These are phyloP conservation scores for Drosophila borborema DNA, from an alignment of 2,888 invertebrate species.

Conservation along the genomic window DNA sequence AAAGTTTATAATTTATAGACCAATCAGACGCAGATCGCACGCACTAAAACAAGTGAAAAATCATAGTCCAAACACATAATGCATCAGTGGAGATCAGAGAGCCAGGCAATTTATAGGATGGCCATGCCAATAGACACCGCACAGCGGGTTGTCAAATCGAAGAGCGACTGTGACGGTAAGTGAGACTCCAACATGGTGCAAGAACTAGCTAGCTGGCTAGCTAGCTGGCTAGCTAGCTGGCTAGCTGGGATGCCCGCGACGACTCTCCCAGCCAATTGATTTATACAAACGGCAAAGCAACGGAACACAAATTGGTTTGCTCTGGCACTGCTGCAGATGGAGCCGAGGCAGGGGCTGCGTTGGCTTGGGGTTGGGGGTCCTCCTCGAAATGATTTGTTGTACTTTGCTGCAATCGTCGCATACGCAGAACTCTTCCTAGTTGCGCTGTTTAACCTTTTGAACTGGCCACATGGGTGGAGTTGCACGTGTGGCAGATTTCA, in stretches of 20 bases:
- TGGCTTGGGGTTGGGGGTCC: slow-evolving; percentile 18
- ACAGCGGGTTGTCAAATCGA: slow-evolving; percentile 82
- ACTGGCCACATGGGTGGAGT: slow-evolving; percentile 63
- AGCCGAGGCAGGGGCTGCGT: slow-evolving; percentile 2
- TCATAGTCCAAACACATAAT: slow-evolving; percentile 80
- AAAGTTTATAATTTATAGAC: slow-evolving; percentile 77
- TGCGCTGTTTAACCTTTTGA: slow-evolving; percentile 80
- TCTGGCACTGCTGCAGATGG: slow-evolving; percentile 37
- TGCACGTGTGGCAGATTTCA: slow-evolving; percentile 56
- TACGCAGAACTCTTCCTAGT: slow-evolving; percentile 69
- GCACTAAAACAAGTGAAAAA: slow-evolving; percentile 78
- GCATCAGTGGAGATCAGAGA: slow-evolving; percentile 66
- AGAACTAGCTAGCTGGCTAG: slow-evolving; percentile 1
- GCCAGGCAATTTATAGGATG: slow-evolving; percentile 76
- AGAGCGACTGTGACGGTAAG: slow-evolving; percentile 42
- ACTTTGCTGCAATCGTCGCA: slow-evolving; percentile 72
- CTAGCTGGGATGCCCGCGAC: slow-evolving; percentile 15
- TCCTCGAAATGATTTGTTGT: slow-evolving; percentile 72
- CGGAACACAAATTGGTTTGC: slow-evolving; percentile 80
- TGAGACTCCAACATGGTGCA: slow-evolving; percentile 26
- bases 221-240: slow-evolving; percentile 4
- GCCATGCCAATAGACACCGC: slow-evolving; percentile 75
- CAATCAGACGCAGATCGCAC: slow-evolving; percentile 72
- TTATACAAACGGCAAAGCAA: slow-evolving; percentile 81
- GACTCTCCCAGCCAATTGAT: slow-evolving; percentile 69